Conservation (phyloP, 2,888 invertebrate species). For the Plebejus melissa region DNA sequence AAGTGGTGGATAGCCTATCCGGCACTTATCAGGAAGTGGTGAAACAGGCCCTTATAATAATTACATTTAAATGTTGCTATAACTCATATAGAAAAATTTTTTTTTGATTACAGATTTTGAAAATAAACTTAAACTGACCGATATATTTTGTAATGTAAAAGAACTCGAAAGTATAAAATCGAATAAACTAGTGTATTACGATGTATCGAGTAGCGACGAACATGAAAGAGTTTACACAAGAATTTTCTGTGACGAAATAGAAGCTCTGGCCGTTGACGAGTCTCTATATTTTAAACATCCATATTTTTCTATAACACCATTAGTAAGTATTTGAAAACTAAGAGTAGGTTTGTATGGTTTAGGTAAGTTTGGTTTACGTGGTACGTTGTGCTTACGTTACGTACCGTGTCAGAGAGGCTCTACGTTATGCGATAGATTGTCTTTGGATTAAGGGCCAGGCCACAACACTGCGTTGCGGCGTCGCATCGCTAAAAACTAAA, state of each 20-base stretch:
- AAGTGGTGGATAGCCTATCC: too few relatives aligned
- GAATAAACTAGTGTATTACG: slow-evolving; percentile 60
- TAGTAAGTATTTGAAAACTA: slow-evolving; percentile 55
- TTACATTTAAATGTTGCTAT: too few relatives aligned
- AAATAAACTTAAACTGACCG: slow-evolving; percentile 64
- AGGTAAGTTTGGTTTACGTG: neutral
- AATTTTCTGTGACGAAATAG: slow-evolving; percentile 68
- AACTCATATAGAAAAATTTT: neutral
- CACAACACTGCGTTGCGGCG: too few relatives aligned
- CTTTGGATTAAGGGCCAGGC: neutral
- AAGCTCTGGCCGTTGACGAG: slow-evolving; percentile 64
- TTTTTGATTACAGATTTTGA: slow-evolving; percentile 54
- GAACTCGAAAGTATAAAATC: slow-evolving; percentile 57
- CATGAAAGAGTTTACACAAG: slow-evolving; percentile 66
- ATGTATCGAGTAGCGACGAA: slow-evolving; percentile 62
- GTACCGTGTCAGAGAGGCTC: neutral
- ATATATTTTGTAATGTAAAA: slow-evolving; percentile 57
- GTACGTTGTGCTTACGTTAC: neutral
- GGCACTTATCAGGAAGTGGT: too few relatives aligned
- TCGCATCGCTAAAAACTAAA: too few relatives aligned
- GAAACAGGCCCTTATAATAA: too few relatives aligned
- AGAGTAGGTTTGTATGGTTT: neutral
- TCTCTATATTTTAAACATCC: slow-evolving; percentile 55
- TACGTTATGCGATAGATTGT: neutral
- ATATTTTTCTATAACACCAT: slow-evolving; percentile 75